A percentile compares a stretch with the other conserved stretches of the same genome.
Conservation (phyloP, 1,140 invertebrate species). For the Paraescarpia echinospica region DNA sequence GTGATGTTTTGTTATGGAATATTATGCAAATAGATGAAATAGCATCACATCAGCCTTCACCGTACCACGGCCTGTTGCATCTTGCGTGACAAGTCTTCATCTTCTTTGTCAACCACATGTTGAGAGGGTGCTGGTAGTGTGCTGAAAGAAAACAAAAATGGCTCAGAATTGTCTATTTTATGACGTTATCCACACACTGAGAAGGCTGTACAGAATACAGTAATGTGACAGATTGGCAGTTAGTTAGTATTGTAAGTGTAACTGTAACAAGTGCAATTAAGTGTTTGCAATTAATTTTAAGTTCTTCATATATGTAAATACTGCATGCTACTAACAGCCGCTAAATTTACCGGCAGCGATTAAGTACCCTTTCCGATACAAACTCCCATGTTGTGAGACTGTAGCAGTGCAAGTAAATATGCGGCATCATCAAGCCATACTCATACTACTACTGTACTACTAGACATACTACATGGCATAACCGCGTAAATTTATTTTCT, state of each 20-base stretch:
- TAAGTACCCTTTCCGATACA: not conserved
- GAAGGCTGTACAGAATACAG: no score
- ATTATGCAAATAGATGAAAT: constrained; percentile 19
- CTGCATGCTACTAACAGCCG: not conserved
- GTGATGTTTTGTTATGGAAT: not conserved
- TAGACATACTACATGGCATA: not conserved
- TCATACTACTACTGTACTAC: no score
- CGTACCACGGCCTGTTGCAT: constrained; percentile 38
- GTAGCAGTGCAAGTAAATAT: not conserved
- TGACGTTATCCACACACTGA: no score
- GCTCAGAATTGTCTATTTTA: no score
- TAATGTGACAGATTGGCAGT: no score
- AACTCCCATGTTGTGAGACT: not conserved
- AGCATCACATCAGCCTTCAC: not conserved
- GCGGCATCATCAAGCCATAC: no score
- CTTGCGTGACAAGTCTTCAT: constrained; percentile 70
- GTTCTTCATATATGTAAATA: not conserved
- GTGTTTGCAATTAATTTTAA: not conserved
- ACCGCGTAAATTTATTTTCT: not conserved
- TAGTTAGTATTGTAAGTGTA: no score
- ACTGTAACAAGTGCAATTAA: no score
- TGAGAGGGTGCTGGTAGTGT: constrained; percentile 79
- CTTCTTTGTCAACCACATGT: constrained; percentile 83
- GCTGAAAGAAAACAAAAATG: constrained; percentile 39
- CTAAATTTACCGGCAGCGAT: not conserved